These are phyloP conservation scores for Pandemis heparana DNA, from an alignment of 2,888 invertebrate genomes.

Conservation along the genomic window DNA sequence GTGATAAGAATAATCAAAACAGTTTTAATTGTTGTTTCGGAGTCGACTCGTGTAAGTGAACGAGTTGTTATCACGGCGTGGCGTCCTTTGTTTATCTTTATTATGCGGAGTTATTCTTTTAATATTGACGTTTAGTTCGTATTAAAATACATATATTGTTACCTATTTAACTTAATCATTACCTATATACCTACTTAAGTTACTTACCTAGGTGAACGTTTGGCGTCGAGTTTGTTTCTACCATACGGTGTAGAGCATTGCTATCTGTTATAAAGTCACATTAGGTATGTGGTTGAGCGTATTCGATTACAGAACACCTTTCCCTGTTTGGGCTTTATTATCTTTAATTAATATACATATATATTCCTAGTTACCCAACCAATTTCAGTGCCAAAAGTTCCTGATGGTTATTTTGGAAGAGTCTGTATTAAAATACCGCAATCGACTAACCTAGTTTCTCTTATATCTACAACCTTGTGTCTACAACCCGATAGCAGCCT, in stretches of 20 bases:
- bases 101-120: neutral
- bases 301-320: no score
- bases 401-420: neutral
- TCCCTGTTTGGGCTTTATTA: no score
- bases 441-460: slow-evolving; percentile 1
- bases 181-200: no score
- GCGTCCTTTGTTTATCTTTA: slow-evolving; percentile 12
- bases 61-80: slow-evolving; percentile 10
- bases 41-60: neutral
- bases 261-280: no score
- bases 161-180: neutral
- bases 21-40: slow-evolving; percentile 12
- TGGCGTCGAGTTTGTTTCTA: no score
- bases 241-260: no score
- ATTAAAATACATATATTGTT: neutral
- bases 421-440: neutral
- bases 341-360: no score
- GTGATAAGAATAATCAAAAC: slow-evolving; percentile 40
- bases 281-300: no score
- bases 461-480: slow-evolving; percentile 18
- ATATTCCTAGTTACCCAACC: no score
- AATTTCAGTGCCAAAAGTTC: no score
- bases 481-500: slow-evolving; percentile 4
- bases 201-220: no score
- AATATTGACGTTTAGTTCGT: neutral